Percentiles rank a stretch among this genome's conserved stretches.
Conservation (phyloP, 1,140 invertebrate species). For the Zaprionus camerounensis region DNA sequence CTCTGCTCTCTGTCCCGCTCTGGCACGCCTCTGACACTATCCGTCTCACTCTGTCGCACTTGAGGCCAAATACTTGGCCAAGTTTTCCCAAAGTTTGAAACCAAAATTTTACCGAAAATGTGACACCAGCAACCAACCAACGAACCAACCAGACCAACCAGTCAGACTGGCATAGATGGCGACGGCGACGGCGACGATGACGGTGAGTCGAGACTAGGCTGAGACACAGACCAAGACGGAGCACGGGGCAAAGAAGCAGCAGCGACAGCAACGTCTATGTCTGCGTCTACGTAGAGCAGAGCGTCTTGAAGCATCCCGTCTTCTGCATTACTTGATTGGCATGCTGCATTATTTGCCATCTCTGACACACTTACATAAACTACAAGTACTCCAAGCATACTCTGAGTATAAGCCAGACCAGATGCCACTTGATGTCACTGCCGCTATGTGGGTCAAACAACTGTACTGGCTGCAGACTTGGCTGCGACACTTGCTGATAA, state of each 20-base stretch:
- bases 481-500: conserved; percentile 14
- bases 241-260: background rate
- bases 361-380: conserved; percentile 32
- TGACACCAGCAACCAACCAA: conserved; percentile 81
- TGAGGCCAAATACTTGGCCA: conserved; percentile 81
- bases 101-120: conserved; percentile 82
- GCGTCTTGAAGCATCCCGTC: background rate
- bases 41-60: conserved; percentile 63
- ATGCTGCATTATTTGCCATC: conserved; percentile 65
- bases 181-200: too few relatives aligned
- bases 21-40: conserved; percentile 7
- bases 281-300: too few relatives aligned
- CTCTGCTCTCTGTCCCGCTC: conserved; percentile 28
- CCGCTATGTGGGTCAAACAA: conserved; percentile 41
- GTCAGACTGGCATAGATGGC: conserved; percentile 22
- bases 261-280: background rate
- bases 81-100: conserved; percentile 83
- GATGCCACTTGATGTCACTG: conserved; percentile 32
- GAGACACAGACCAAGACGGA: background rate
- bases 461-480: background rate
- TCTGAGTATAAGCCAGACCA: background rate
- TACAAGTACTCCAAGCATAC: conserved; percentile 1
- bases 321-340: conserved; percentile 75
- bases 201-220: background rate
- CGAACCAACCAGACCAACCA: conserved; percentile 71